A percentile compares a stretch with the other conserved stretches of the same genome.
Evolutionary conservation across 2,888 invertebrate species (phyloP).

Genomic region (Eurytoma adleriae): DNA sequence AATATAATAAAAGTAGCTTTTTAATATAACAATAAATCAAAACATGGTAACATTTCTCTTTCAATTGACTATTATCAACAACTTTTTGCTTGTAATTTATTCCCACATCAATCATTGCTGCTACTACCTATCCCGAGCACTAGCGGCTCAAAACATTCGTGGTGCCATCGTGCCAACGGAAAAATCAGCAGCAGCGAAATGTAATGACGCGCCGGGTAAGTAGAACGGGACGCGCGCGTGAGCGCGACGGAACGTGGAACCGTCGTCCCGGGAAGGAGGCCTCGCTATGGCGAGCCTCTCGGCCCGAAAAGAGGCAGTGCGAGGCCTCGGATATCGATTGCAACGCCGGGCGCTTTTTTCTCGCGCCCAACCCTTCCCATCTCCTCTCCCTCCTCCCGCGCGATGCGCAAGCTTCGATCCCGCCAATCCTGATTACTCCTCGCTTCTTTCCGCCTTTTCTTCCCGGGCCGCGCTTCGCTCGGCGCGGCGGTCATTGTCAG

Average conservation of each 20-base stretch:
- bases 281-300: slow-evolving; percentile 56
- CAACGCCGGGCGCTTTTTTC: neutral
- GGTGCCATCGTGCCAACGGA: neutral
- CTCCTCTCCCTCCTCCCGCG: neutral
- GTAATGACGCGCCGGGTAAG: neutral
- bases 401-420: slow-evolving; percentile 53
- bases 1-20: too few species aligned
- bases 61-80: too few species aligned
- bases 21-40: too few species aligned
- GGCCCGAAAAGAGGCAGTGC: slow-evolving; percentile 27
- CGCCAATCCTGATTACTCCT: slow-evolving; percentile 56
- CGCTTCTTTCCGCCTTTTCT: slow-evolving; percentile 4
- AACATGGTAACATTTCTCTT: too few species aligned
- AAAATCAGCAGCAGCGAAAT: neutral
- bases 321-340: slow-evolving; percentile 44
- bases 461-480: neutral
- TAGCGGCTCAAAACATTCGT: too few species aligned
- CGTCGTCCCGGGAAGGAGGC: slow-evolving; percentile 63
- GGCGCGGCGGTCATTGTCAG: slow-evolving; percentile 15
- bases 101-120: too few species aligned
- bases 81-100: too few species aligned
- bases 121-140: too few species aligned
- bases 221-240: slow-evolving; percentile 13
- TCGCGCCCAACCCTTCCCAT: neutral
- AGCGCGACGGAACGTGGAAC: neutral